Base-by-base conservation (phyloP, 2,113 vertebrate genomes). In the Elephantulus edwardii region DNA sequence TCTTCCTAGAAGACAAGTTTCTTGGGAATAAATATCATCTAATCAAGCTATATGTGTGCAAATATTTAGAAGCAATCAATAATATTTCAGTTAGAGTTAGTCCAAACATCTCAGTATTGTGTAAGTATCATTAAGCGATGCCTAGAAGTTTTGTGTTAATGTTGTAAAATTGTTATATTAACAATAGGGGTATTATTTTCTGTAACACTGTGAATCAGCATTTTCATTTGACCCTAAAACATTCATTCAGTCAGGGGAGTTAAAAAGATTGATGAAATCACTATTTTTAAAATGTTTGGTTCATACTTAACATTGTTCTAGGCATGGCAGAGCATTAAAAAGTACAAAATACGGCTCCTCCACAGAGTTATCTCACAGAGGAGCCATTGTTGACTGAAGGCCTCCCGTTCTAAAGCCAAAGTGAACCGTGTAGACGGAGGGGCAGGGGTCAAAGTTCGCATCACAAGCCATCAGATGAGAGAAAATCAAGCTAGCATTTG, bases 231-330 rank as follows among this genome's bases (percentile, higher is more conserved):
- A 58, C 30, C 64, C 62, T 78, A 12, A 76, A 89, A 83, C 20
- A 56, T 12, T 86, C n/a, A n/a, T n/a, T n/a, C n/a, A n/a, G n/a
- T n/a, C 42, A 77, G 6, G 89, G 35, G 48, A 58, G 62, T 91
- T 81, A 78, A 62, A 91, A 33, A 89, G 78, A 82, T 2, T 16
- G 89, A 83, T 52, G 17, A 83, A 92, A 84, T 14, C 30, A 20
- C 35, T 19, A 16, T 24, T 84, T 80, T 83, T 83, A 30, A 77
- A 66, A 35, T n/a, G 26, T 10, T 56, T 42, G 11, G 13, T 56
- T n/a, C 14, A 48, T 24, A 64, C 28, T 79, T 72, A 78, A 10
- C 82, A 72, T 3, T 19, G 14, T 42, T 74, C 48, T 77, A 88
- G 72, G 12, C 33, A 83, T 40, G 50, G n/a, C 33, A 68, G 6